These are phyloP conservation scores for Ectemnius continuus DNA, from an alignment of 2,888 invertebrate species.

Conservation along the genomic window DNA sequence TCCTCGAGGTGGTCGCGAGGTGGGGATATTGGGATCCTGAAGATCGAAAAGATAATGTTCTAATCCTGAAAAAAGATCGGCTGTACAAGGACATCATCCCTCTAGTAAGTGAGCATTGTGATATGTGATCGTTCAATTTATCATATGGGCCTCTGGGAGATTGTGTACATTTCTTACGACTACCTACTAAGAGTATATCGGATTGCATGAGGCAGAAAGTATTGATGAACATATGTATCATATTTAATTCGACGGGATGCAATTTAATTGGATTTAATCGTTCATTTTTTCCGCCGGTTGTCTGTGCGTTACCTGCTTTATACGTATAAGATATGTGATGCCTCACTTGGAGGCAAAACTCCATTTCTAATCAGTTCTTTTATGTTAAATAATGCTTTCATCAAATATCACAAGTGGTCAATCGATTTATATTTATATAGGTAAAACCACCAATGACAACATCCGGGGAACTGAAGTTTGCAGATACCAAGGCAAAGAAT, in stretches of 20 bases:
- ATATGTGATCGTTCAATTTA: neutral
- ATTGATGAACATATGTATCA: constrained; percentile 52
- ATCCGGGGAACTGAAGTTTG: constrained; percentile 89
- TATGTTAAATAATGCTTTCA: no score
- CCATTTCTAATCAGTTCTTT: no score
- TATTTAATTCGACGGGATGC: constrained; percentile 66
- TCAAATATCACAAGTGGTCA: no score
- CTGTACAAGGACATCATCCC: constrained; percentile 76
- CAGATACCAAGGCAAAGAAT: constrained; percentile 85
- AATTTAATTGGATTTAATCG: constrained; percentile 67
- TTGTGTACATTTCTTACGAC: constrained; percentile 50
- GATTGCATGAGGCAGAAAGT: constrained; percentile 60
- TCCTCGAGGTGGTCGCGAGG: constrained; percentile 84
- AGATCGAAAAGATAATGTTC: constrained; percentile 90
- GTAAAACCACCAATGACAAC: constrained; percentile 82
- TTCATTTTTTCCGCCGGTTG: constrained; percentile 15
- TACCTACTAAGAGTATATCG: constrained; percentile 48
- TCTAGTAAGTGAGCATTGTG: constrained; percentile 65
- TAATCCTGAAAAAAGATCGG: constrained; percentile 81
- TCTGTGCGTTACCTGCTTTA: constrained; percentile 2
- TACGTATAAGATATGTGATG: neutral
- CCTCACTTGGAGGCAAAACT: no score
- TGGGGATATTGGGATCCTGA: constrained; percentile 94
- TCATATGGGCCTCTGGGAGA: no score
- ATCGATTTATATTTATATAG: constrained; percentile 67